These are phyloP conservation scores for Lumbricus terrestris DNA, from an alignment of 2,888 invertebrate genomes.

Conservation along the genomic window DNA sequence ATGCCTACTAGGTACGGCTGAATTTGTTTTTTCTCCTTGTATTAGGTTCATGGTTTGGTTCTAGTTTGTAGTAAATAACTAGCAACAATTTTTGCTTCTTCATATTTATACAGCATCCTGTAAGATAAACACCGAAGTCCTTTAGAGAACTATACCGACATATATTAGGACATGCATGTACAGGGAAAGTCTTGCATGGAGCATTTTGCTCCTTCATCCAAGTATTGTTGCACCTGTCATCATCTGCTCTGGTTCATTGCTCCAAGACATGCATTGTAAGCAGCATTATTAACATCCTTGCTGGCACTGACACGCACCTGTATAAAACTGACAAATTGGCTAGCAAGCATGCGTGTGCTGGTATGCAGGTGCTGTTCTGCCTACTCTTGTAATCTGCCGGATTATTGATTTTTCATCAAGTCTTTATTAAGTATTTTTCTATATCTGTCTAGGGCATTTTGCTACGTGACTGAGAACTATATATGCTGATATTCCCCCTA, in stretches of 20 bases:
- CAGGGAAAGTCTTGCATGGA: neutral
- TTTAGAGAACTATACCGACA: neutral
- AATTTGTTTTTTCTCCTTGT: neutral
- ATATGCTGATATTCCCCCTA: neutral
- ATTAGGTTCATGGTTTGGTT: neutral
- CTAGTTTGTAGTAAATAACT: neutral
- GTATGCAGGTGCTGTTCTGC: neutral
- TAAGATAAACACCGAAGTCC: neutral
- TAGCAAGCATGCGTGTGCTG: neutral
- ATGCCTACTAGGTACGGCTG: slow-evolving; percentile 36
- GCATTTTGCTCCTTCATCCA: neutral
- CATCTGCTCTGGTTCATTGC: neutral
- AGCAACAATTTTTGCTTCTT: neutral
- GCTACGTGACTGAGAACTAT: neutral
- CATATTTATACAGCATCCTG: neutral
- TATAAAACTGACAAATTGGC: neutral
- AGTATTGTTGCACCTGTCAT: neutral
- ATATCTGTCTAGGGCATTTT: neutral
- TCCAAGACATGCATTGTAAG: neutral
- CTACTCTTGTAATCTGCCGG: neutral
- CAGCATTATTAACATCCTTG: neutral
- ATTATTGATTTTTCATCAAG: neutral
- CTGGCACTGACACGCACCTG: neutral
- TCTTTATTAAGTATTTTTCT: neutral
- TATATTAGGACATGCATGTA: neutral